These are phyloP conservation scores for Drosophila testacea DNA, from an alignment of 2,888 invertebrate species.

Conservation along the genomic window DNA sequence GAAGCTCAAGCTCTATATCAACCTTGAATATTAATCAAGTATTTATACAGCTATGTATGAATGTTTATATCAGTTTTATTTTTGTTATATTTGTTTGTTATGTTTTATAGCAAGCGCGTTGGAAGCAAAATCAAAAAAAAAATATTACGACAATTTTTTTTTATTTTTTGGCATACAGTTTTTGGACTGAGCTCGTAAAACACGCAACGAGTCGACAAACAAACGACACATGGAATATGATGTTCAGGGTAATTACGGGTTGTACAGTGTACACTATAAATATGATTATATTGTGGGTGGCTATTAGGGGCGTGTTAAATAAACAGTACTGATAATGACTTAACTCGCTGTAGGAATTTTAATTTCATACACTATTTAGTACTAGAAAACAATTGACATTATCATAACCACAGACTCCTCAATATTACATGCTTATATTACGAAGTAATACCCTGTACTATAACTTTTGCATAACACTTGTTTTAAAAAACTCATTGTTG, in stretches of 20 bases:
- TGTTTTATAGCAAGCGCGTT: constrained; percentile 32
- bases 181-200: constrained; percentile 29
- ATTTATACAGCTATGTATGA: constrained; percentile 38
- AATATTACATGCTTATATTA: too few relatives aligned
- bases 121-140: constrained; percentile 27
- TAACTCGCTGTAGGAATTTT: constrained; percentile 1
- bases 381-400: too few relatives aligned
- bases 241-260: constrained; percentile 5
- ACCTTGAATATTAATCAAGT: constrained; percentile 59
- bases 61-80: constrained; percentile 21
- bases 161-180: constrained; percentile 17
- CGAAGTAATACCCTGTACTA: too few relatives aligned
- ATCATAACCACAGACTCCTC: too few relatives aligned
- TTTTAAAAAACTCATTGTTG: too few relatives aligned
- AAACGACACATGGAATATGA: background rate
- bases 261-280: background rate
- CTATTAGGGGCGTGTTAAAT: constrained; percentile 7
- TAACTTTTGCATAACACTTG: too few relatives aligned
- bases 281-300: constrained; percentile 14
- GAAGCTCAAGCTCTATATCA: constrained; percentile 41
- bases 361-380: background rate
- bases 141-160: constrained; percentile 26
- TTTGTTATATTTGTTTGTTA: constrained; percentile 24
- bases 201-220: constrained; percentile 26
- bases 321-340: constrained; percentile 1